These are phyloP conservation scores for Drosophila sp. DNA, from an alignment of 1,140 invertebrate species.

Conservation along the genomic window DNA sequence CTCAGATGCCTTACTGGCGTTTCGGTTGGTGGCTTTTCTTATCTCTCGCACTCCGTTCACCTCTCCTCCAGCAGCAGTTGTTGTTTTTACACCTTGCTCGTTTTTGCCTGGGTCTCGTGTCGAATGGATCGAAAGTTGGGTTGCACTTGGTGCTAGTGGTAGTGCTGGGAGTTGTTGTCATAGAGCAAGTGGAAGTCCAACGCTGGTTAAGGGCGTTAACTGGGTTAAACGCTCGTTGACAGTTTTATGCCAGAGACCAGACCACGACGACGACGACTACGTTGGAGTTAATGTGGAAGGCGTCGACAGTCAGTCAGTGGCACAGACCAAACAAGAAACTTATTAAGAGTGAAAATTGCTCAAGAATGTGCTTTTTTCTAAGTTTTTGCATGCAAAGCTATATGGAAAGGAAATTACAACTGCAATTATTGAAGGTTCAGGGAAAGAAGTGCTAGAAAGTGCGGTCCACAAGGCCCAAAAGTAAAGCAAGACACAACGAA, in stretches of 20 bases:
- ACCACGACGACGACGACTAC: slow-evolving; percentile 33
- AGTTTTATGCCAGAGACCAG: slow-evolving; percentile 65
- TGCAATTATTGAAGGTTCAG: slow-evolving; percentile 59
- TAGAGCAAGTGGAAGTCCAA: slow-evolving; percentile 25
- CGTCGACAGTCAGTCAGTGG: slow-evolving; percentile 71
- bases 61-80: slow-evolving; percentile 24
- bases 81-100: slow-evolving; percentile 72
- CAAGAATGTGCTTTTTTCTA: slow-evolving; percentile 56
- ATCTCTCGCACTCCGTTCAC: slow-evolving; percentile 27
- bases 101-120: slow-evolving; percentile 51
- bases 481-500: slow-evolving; percentile 70
- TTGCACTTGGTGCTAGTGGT: slow-evolving; percentile 22
- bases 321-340: slow-evolving; percentile 75
- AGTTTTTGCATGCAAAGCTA: slow-evolving; percentile 59
- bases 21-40: slow-evolving; percentile 52
- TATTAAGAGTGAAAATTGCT: slow-evolving; percentile 79
- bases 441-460: neutral
- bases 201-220: slow-evolving; percentile 72
- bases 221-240: slow-evolving; percentile 79
- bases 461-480: slow-evolving; percentile 38
- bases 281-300: slow-evolving; percentile 40
- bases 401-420: slow-evolving; percentile 37
- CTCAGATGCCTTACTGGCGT: slow-evolving; percentile 34
- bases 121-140: slow-evolving; percentile 54
- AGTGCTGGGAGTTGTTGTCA: slow-evolving; percentile 11